phyloP scores from a whole-genome alignment of 1,140 invertebrate genomes.

The Cherax destructor region DNA sequence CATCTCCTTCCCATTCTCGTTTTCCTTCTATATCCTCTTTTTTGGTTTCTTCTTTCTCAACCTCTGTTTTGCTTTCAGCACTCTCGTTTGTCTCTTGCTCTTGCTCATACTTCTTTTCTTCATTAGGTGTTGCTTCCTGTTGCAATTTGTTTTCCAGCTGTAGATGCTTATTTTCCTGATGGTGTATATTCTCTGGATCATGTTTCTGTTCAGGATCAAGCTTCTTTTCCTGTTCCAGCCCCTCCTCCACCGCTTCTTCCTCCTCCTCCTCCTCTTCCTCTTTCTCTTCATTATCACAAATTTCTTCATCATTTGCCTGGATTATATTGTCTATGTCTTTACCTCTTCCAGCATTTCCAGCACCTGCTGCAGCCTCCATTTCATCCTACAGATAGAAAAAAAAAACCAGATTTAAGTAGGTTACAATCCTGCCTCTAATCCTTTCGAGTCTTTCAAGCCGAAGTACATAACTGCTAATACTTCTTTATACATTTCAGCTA shows the following conservation, averaged over 20 bases:
- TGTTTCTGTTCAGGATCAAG: constrained; percentile 78
- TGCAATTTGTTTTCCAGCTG: too few species aligned
- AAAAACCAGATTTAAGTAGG: too few species aligned
- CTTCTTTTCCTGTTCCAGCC: constrained; percentile 42
- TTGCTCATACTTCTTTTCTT: constrained; percentile 48
- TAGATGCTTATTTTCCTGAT: too few species aligned
- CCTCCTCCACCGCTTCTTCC: constrained; percentile 52
- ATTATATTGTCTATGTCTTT: constrained; percentile 94
- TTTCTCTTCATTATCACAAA: constrained; percentile 68
- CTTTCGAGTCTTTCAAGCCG: too few species aligned
- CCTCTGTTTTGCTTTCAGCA: constrained; percentile 43
- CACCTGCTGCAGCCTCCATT: constrained; percentile 83
- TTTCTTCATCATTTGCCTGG: constrained; percentile 78
- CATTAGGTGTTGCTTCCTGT: too few species aligned
- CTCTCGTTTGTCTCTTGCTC: constrained; percentile 50
- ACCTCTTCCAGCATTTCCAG: constrained; percentile 87
- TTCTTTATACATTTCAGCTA: too few species aligned
- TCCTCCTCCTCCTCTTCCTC: constrained; percentile 53
- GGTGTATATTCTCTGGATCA: constrained; percentile 78
- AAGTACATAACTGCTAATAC: too few species aligned
- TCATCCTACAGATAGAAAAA: constrained; percentile 78
- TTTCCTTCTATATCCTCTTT: constrained; percentile 27
- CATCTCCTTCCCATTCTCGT: constrained; percentile 50
- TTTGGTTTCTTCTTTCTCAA: constrained; percentile 38
- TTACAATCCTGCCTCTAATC: too few species aligned